These are phyloP conservation scores for Hyposoter dolosus DNA, from an alignment of 2,888 invertebrate species.

Conservation along the genomic window DNA sequence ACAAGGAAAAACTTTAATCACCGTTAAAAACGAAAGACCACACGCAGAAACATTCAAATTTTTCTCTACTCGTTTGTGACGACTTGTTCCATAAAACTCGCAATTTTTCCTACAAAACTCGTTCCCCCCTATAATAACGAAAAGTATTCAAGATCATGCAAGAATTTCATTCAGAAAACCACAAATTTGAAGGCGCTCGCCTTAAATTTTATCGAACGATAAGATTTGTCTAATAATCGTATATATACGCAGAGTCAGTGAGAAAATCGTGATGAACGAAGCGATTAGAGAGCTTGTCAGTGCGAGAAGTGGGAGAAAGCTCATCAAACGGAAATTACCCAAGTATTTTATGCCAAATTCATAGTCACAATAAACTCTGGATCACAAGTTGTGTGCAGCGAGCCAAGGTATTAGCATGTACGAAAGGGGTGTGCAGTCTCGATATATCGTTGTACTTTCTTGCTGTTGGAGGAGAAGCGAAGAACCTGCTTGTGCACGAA, in stretches of 20 bases:
- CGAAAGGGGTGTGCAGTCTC: neutral
- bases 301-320: slow-evolving; percentile 61
- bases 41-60: no score
- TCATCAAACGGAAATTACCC: slow-evolving; percentile 80
- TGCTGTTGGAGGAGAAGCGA: neutral
- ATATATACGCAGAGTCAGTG: neutral
- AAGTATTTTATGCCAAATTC: slow-evolving; percentile 79
- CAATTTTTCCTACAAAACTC: no score
- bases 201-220: no score
- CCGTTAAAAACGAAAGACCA: no score
- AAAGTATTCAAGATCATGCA: no score
- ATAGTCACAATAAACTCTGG: slow-evolving; percentile 79
- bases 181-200: no score
- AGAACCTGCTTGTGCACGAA: neutral
- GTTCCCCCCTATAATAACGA: no score
- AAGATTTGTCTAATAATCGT: no score
- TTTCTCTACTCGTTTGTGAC: no score
- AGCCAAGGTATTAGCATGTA: neutral
- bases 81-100: no score
- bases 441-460: neutral
- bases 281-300: slow-evolving; percentile 25
- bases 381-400: slow-evolving; percentile 73
- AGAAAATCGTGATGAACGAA: slow-evolving; percentile 24
- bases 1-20: no score
- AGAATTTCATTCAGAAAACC: no score